phyloP scores from a whole-genome alignment of 2,888 invertebrate species.

The Acanthosepion esculentum region DNA sequence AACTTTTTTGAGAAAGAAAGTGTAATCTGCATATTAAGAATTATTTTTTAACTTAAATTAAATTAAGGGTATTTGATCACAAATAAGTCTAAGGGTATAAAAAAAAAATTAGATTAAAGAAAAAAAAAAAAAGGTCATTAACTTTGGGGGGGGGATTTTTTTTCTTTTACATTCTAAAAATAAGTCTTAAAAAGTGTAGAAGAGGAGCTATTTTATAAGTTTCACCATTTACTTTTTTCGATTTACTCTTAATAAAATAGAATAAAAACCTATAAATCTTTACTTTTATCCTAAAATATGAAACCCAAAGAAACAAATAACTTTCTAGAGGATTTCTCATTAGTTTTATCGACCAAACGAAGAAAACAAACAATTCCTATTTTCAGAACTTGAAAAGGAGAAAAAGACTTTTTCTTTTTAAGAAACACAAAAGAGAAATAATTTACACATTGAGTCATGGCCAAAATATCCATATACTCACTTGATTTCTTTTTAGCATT shows the following conservation, averaged over 20 bases:
- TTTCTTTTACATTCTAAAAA: too few species aligned
- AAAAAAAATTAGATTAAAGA: too few species aligned
- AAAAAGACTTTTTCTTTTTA: neutral
- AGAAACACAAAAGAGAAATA: neutral
- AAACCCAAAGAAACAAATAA: neutral
- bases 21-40: too few species aligned
- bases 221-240: neutral
- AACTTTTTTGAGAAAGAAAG: too few species aligned
- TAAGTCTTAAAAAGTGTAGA: too few species aligned
- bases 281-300: neutral
- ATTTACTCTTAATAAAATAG: neutral
- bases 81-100: too few species aligned
- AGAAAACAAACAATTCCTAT: neutral
- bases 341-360: neutral
- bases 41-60: too few species aligned
- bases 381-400: neutral
- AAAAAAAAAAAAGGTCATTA: too few species aligned
- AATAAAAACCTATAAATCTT: neutral
- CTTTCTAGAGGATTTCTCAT: neutral
- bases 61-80: too few species aligned
- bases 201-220: too few species aligned
- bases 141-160: too few species aligned
- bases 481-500: slow-evolving; percentile 36
- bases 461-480: neutral
- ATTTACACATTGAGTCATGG: neutral